Base-by-base conservation (phyloP, 2,113 vertebrate species). In the Xiphorhynchus elegans region DNA sequence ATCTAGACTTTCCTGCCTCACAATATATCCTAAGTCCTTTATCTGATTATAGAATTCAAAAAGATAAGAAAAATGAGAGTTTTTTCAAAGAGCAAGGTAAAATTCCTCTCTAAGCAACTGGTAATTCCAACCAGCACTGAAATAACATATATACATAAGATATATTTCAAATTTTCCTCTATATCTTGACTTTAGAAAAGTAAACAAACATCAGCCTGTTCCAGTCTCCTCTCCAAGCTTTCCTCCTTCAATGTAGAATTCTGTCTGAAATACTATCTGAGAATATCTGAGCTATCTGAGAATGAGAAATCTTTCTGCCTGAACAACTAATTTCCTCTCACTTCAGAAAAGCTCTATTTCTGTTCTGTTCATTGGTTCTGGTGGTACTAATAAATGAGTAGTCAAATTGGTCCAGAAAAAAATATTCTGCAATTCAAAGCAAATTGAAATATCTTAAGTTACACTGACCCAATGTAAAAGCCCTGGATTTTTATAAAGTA, bases 21-120 rank as follows among this genome's bases (percentile, higher is more conserved):
- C 40, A 90, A 68, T 89, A 58, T 29, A 80, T 63, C 24, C 28
- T 87, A 83, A 89, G 14, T 6, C 31, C 26, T 89, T 82, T 91
- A 95, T 76, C 91, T 92, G 84, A 95, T 84, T 62, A 50, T 15
- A 79, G 58, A 94, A 87, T 59, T 73, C 59, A 58, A 31, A 68
- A 73, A 89, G 44, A 87, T 78, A 91, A 76, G 62, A 87, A 75
- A 92, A 84, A 89, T 47, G 3, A 89, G 21, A 7, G 58, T 37
- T 73, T 89, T 29, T 93, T 85, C 70, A 91, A 68, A 55, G 4
- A 78, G 35, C 19, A 67, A 91, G 47, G 62, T 35, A 87, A 87
- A 91, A 91, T 91, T 95, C 17, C 10, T 84, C 49, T 69, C 7
- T 60, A 83, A 88, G 56, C 16, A 59, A 59, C 1, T 59, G 39